These are phyloP conservation scores for Malacosoma neustria DNA, from an alignment of 2,888 invertebrate genomes.

Conservation along the genomic window DNA sequence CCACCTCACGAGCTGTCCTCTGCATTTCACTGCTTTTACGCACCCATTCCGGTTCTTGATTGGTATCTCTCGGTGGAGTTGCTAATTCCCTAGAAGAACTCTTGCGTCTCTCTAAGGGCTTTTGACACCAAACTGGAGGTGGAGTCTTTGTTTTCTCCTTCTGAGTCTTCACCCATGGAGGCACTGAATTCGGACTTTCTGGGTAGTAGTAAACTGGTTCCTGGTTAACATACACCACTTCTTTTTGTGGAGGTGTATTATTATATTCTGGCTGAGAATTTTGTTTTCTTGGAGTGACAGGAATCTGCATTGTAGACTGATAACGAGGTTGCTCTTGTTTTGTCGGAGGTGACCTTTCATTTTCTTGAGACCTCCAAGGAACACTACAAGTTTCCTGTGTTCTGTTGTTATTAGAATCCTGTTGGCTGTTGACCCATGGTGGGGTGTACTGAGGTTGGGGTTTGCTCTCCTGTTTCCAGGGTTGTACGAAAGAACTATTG, in stretches of 20 bases:
- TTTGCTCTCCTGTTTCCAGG: constrained; percentile 50
- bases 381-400: constrained; percentile 33
- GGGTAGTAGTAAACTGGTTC: constrained; percentile 63
- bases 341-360: constrained; percentile 26
- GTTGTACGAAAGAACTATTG: constrained; percentile 35
- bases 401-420: constrained; percentile 46
- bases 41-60: constrained; percentile 63
- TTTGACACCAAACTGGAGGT: constrained; percentile 62
- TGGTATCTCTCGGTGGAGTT: constrained; percentile 54
- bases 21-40: constrained; percentile 59
- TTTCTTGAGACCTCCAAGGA: constrained; percentile 42
- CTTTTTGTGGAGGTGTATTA: constrained; percentile 43
- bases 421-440: constrained; percentile 32
- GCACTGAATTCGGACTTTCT: constrained; percentile 60
- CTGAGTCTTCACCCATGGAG: constrained; percentile 64
- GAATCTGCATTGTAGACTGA: constrained; percentile 66
- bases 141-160: constrained; percentile 68
- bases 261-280: constrained; percentile 43
- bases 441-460: constrained; percentile 39
- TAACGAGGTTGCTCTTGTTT: constrained; percentile 48
- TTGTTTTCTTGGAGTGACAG: constrained; percentile 54
- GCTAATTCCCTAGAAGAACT: constrained; percentile 49
- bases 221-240: constrained; percentile 59
- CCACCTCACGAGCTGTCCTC: constrained; percentile 45
- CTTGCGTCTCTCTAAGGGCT: constrained; percentile 50